Evolutionary conservation across 2,888 invertebrate species (phyloP).

Genomic region (Conus canariensis): DNA sequence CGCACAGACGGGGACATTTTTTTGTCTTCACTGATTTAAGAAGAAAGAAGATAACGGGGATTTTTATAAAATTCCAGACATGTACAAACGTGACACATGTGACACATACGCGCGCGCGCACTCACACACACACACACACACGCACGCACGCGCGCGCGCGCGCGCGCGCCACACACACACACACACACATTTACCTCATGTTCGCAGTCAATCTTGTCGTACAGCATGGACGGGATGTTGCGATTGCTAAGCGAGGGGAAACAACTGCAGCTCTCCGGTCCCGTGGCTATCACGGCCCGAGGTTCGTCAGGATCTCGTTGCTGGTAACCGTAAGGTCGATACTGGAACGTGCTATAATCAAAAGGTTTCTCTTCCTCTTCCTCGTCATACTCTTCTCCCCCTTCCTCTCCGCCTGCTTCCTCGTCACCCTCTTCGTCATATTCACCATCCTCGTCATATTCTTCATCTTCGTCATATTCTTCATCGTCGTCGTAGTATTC

Average conservation of each 20-base stretch:
- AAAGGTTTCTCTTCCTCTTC: slow-evolving; percentile 25
- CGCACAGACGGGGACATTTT: too few species aligned
- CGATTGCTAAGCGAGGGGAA: slow-evolving; percentile 30
- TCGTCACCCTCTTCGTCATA: slow-evolving; percentile 14
- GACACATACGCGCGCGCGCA: too few species aligned
- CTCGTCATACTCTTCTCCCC: slow-evolving; percentile 19
- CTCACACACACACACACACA: too few species aligned
- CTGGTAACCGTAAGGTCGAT: slow-evolving; percentile 1
- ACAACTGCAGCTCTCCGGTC: slow-evolving; percentile 37
- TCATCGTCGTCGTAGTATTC: slow-evolving; percentile 21
- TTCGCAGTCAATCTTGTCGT: slow-evolving; percentile 34
- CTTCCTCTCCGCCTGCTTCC: slow-evolving; percentile 12
- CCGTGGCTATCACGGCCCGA: slow-evolving; percentile 2
- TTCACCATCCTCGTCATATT: background rate
- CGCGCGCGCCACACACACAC: too few species aligned
- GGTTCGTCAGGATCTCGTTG: slow-evolving; percentile 16
- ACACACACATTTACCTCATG: slow-evolving; percentile 5
- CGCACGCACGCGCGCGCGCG: too few species aligned
- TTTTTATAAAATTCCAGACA: too few species aligned
- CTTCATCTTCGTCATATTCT: background rate
- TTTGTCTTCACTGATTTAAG: too few species aligned
- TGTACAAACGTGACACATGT: too few species aligned
- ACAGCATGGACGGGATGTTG: slow-evolving; percentile 40
- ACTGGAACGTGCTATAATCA: slow-evolving; percentile 37
- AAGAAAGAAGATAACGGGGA: too few species aligned